phyloP scores from a whole-genome alignment of 1,140 invertebrate genomes.

The Holotrichia oblita region DNA sequence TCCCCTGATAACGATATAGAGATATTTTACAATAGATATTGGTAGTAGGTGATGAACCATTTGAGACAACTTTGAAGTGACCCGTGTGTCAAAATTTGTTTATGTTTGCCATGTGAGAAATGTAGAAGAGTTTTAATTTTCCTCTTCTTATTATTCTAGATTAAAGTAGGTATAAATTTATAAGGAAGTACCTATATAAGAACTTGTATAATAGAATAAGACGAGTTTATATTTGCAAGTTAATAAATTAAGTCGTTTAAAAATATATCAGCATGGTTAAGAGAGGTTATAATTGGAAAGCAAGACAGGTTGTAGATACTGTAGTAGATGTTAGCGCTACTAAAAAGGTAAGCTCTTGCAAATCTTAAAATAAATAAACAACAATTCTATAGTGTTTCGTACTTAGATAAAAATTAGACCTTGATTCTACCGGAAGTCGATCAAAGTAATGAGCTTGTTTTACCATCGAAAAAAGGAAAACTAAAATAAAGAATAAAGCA shows the following conservation, averaged over 20 bases:
- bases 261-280: conserved; percentile 43
- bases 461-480: conserved; percentile 83
- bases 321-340: conserved; percentile 74
- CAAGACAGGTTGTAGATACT: conserved; percentile 73
- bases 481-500: conserved; percentile 70
- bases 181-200: too few relatives aligned
- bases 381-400: conserved; percentile 43
- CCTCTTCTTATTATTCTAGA: too few relatives aligned
- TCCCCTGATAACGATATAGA: too few relatives aligned
- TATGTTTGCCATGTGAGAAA: background rate
- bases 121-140: background rate
- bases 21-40: too few relatives aligned
- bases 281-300: conserved; percentile 80
- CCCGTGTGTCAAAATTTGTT: background rate
- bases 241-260: background rate
- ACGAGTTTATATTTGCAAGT: background rate
- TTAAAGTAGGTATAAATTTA: too few relatives aligned
- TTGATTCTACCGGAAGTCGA: conserved; percentile 70
- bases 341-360: conserved; percentile 69
- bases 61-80: background rate
- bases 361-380: conserved; percentile 36
- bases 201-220: background rate
- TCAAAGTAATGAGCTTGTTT: conserved; percentile 78
- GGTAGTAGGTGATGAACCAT: background rate
- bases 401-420: conserved; percentile 73